Conservation (phyloP, 2,113 vertebrate genomes). For the Sphyrna mokarran region DNA sequence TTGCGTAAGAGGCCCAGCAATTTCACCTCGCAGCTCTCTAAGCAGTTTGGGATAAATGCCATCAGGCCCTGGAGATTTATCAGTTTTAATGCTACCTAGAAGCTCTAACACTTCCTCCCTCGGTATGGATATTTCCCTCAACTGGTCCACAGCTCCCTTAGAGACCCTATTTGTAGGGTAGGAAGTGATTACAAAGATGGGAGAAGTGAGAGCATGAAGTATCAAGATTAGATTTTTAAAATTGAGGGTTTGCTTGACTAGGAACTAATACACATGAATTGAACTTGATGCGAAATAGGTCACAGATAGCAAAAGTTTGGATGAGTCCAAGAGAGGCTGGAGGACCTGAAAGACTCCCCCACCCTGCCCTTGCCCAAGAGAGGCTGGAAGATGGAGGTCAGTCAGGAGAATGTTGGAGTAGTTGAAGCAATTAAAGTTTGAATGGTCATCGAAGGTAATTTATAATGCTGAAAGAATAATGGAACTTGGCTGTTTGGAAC, state of each 20-base stretch:
- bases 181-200: not conserved
- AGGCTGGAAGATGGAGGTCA: not conserved
- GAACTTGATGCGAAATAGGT: not conserved
- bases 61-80: too few relatives aligned
- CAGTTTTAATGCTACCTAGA: too few relatives aligned
- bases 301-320: not conserved
- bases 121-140: too few relatives aligned
- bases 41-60: too few relatives aligned
- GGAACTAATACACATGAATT: not conserved
- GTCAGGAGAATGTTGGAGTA: not conserved
- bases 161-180: too few relatives aligned
- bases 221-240: not conserved
- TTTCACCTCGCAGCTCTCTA: too few relatives aligned
- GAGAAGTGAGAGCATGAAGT: not conserved
- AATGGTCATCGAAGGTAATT: not conserved
- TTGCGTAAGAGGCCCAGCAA: too few relatives aligned
- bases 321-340: not conserved
- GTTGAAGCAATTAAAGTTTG: not conserved
- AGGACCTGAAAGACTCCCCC: too few relatives aligned
- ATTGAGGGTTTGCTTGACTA: not conserved
- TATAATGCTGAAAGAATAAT: not conserved
- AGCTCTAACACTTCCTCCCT: too few relatives aligned
- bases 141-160: too few relatives aligned
- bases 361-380: too few relatives aligned
- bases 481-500: not conserved